Percentiles rank a stretch among this genome's conserved stretches.
Conservation (phyloP, 2,113 vertebrate species). For the Saguinus imperator region DNA sequence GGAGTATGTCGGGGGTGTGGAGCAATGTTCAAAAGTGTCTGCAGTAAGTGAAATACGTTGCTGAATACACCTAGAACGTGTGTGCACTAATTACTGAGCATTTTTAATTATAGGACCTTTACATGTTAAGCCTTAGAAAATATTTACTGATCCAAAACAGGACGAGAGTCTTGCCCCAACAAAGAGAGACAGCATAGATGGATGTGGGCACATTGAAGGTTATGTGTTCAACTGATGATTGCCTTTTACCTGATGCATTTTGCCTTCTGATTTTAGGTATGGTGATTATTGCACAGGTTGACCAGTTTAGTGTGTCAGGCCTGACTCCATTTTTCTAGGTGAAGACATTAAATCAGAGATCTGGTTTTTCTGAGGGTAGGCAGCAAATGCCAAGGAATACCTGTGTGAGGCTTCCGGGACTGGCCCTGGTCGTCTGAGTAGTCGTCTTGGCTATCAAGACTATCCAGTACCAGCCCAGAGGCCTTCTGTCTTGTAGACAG, state of each 20-base stretch:
- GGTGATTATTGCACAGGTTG: not conserved
- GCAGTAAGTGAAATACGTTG: not conserved
- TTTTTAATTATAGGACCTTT: not conserved
- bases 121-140: conserved; percentile 20
- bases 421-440: not conserved
- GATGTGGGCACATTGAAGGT: not conserved
- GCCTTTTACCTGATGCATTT: not conserved
- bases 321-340: not conserved
- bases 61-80: not conserved
- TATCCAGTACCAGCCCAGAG: not conserved
- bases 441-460: not conserved
- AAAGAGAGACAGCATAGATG: not conserved
- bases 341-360: not conserved
- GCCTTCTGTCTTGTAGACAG: not conserved
- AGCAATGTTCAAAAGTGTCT: not conserved
- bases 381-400: not conserved
- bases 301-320: not conserved
- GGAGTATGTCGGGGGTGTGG: too few species aligned
- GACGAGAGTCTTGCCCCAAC: not conserved
- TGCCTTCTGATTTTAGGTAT: not conserved
- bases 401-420: not conserved
- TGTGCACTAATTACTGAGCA: not conserved
- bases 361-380: conserved; percentile 1
- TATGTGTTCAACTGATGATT: not conserved
- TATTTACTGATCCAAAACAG: not conserved